Evolutionary conservation across 2,888 invertebrate species (phyloP), one percentile per base, ranked within the genome.

Genomic region (Microlaimidae sp.): DNA sequence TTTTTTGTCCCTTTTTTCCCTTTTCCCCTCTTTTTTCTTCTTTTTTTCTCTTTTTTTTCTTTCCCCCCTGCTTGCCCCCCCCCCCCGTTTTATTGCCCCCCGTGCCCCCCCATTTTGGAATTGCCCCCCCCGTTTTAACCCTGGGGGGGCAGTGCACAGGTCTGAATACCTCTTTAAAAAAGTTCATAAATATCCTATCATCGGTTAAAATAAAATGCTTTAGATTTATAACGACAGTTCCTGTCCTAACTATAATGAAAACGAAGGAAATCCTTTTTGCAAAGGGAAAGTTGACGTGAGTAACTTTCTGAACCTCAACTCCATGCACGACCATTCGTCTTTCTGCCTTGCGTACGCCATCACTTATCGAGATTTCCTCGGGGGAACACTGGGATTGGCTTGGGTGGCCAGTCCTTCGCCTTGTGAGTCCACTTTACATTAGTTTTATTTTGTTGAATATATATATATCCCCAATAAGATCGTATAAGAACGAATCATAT

Each of bases 331-430:
- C 75, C 97, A 97, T 72, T 87, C 93, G 67, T 87, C 87, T 73
- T 99, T 95, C 75, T 99, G 97, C 71, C 79, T 99, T 59, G 95
- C 97, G n/a, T 99, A 95, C 72, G 89, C 97, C 58, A 93, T 99
- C 75, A 97, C 97, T 0, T 93, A 92, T 72, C 78, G 90, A 51
- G 89, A 97, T 73, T 97, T 97, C 71, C 89, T 89, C 23, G 92
- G 92, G 7, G 97, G 97, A 56, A 97, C 97, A 21, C 77, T 97
- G 42, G 97, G 97, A 24, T 76, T 99, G 47, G 97, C 97, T 3
- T 99, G 97, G 97, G 97, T 99, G 25, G 97, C 95, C 27, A 88
- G 90, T 58, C 89, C 92, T 0, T 86, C 86, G 56, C 75, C 74
- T 73, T 69, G 62, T 67, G 45, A 55, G 64, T 55, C 48, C 28